Percentiles rank a stretch among this genome's conserved stretches.
Conservation (phyloP, 2,113 vertebrate species). For the Stictonetta naevosa region DNA sequence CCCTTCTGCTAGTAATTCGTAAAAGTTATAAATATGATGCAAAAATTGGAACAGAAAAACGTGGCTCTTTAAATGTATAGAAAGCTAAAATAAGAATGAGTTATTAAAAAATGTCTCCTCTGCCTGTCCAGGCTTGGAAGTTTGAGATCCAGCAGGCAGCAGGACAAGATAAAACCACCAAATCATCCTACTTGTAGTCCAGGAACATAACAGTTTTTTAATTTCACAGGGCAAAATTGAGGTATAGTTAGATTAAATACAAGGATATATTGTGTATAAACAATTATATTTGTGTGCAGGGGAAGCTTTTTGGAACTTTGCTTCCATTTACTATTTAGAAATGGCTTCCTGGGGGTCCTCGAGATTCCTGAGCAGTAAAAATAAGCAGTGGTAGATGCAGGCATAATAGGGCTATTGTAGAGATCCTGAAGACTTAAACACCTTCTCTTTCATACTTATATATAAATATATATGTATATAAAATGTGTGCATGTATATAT, state of each 20-base stretch:
- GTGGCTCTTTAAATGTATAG: neutral
- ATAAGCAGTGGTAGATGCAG: neutral
- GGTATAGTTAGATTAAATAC: neutral
- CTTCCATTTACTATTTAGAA: neutral
- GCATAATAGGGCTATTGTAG: neutral
- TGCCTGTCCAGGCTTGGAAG: neutral
- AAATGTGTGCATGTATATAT: neutral
- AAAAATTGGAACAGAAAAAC: neutral
- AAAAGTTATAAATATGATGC: neutral
- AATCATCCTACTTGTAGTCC: neutral
- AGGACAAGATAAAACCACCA: neutral
- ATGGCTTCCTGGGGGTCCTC: neutral
- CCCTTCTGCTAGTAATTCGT: neutral
- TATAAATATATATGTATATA: neutral
- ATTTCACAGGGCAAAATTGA: neutral
- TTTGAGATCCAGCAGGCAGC: neutral
- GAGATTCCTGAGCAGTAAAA: conserved; percentile 8
- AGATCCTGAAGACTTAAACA: neutral
- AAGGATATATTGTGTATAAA: neutral
- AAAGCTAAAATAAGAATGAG: neutral
- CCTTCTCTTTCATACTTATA: neutral
- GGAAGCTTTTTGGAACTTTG: neutral
- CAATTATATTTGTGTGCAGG: neutral
- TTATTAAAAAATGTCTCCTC: neutral
- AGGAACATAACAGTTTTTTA: neutral